phyloP scores from a whole-genome alignment of 2,888 invertebrate species.

The Miltochrista miniata region DNA sequence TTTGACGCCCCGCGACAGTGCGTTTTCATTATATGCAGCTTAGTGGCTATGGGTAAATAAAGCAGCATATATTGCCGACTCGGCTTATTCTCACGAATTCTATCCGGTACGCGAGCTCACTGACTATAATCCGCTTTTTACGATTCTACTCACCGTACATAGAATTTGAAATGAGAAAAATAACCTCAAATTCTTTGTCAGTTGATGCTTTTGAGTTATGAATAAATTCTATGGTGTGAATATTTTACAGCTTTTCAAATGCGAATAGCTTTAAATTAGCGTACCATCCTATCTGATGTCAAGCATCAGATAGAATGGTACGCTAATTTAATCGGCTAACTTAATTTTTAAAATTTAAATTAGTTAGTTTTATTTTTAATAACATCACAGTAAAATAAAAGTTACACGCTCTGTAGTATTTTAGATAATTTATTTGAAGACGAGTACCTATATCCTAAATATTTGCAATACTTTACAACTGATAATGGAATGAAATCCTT shows the following conservation, averaged over 20 bases:
- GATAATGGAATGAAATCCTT: neutral
- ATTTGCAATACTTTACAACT: neutral
- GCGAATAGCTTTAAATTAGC: conserved; percentile 23
- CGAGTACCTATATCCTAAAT: no score
- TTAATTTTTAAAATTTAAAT: no score
- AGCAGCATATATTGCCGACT: conserved; percentile 78
- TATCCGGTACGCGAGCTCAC: conserved; percentile 67
- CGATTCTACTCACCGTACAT: conserved; percentile 76
- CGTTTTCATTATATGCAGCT: conserved; percentile 84
- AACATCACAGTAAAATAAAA: no score
- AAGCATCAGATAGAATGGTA: no score
- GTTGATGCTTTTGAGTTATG: conserved; percentile 61
- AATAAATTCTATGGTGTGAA: conserved; percentile 58
- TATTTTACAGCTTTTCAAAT: conserved; percentile 26
- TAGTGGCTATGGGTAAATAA: conserved; percentile 79
- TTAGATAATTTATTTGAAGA: no score
- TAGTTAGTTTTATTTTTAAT: no score
- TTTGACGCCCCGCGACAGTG: conserved; percentile 74
- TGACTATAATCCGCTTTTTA: conserved; percentile 82
- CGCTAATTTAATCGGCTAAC: no score
- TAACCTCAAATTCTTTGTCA: conserved; percentile 74
- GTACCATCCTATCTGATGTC: neutral
- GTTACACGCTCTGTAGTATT: no score
- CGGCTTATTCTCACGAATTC: conserved; percentile 76
- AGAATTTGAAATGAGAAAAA: conserved; percentile 81